Evolutionary conservation across 2,113 vertebrate species (phyloP).

Genomic region (Chelonoidis abingdonii): DNA sequence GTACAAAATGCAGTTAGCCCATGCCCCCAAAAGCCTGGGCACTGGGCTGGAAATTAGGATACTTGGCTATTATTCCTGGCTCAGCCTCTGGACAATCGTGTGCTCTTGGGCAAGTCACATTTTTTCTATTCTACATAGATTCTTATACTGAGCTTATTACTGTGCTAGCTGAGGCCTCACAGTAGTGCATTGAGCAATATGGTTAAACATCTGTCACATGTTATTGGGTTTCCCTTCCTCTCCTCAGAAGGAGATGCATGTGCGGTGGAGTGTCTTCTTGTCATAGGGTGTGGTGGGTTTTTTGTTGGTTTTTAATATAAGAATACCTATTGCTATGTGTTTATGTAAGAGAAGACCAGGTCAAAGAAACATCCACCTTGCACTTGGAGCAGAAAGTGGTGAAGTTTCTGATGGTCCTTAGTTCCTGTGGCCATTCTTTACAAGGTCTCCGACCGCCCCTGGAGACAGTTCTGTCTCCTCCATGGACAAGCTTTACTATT

Average conservation of each 20-base stretch:
- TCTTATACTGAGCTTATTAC: neutral
- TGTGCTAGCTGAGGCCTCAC: neutral
- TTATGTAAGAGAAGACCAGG: neutral
- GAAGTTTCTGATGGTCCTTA: neutral
- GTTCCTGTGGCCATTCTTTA: neutral
- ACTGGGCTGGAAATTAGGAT: neutral
- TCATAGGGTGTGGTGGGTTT: accelerated
- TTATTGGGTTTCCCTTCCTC: neutral
- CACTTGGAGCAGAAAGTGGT: neutral
- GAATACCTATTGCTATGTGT: neutral
- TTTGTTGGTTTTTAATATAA: neutral
- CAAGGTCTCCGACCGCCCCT: neutral
- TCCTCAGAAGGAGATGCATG: neutral
- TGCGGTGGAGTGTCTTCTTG: neutral
- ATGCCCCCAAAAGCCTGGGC: neutral
- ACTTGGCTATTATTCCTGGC: neutral
- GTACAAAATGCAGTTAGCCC: neutral
- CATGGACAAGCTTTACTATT: neutral
- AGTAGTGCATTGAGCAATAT: neutral
- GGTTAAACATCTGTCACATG: neutral
- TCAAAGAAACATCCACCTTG: neutral
- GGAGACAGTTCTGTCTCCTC: neutral
- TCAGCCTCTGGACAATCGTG: neutral
- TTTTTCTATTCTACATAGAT: neutral
- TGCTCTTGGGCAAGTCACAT: neutral